A percentile compares a stretch with the other conserved stretches of the same genome.
Evolutionary conservation across 2,888 invertebrate genomes (phyloP).

Genomic region (Drosophila formosana): DNA sequence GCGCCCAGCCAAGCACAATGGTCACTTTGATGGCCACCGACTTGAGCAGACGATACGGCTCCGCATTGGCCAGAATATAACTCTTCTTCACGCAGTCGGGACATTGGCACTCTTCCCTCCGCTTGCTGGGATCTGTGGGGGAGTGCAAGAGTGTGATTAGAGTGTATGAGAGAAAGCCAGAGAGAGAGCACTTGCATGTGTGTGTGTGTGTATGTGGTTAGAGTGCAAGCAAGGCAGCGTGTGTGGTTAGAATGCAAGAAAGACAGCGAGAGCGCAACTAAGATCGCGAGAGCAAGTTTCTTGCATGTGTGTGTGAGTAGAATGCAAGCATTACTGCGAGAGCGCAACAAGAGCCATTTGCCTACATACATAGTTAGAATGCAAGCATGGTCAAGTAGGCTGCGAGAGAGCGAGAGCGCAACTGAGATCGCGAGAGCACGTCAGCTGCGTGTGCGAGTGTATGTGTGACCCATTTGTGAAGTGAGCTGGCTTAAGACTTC

Average conservation of each 20-base stretch:
- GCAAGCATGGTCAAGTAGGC: background rate
- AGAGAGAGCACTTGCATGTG: background rate
- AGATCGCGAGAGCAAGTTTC: conserved; percentile 27
- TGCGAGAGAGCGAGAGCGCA: conserved; percentile 1
- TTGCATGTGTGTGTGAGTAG: conserved; percentile 18
- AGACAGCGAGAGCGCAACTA: background rate
- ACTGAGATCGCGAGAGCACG: conserved; percentile 39
- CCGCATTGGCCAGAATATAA: conserved; percentile 91
- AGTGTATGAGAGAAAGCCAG: conserved; percentile 10
- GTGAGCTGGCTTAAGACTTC: conserved; percentile 54
- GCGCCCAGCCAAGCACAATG: conserved; percentile 93
- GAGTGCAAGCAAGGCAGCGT: too few relatives aligned
- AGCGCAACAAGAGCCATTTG: too few relatives aligned
- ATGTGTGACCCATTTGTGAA: conserved; percentile 66
- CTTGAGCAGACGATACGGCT: conserved; percentile 95
- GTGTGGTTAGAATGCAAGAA: too few relatives aligned
- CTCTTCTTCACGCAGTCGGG: conserved; percentile 94
- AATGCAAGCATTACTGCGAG: background rate
- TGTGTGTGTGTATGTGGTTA: too few relatives aligned
- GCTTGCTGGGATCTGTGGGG: conserved; percentile 89
- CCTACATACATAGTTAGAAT: background rate
- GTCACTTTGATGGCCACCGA: conserved; percentile 91
- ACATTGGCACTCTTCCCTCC: conserved; percentile 94
- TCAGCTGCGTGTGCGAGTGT: conserved; percentile 21
- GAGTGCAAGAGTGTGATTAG: conserved; percentile 23